Evolutionary conservation across 1,140 invertebrate species (phyloP), one percentile per base, ranked within the genome.

Genomic region (Aphidius gifuensis): DNA sequence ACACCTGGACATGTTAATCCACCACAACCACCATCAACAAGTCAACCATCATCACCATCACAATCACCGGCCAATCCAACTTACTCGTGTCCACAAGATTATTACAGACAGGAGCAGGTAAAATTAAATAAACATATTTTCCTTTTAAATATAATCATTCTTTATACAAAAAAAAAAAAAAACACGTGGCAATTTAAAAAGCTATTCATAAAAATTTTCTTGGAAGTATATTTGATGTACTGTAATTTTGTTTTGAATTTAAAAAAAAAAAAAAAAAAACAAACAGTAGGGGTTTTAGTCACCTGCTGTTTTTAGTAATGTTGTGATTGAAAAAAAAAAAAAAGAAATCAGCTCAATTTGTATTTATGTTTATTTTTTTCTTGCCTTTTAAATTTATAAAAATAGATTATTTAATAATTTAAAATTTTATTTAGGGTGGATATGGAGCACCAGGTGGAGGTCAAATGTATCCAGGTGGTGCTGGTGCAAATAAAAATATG

Each of bases 401-500:
- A 32, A 32, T 32, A 32, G 1, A 32, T 32, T 32, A 32, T 32
- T 32, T 32, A 32, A 32, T 4, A 32, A 32, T 3, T 32, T 32
- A 32, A 32, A 32, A 32, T 48, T 61, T 45, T 61, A 48, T 59
- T 5, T 48, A 79, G 76, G 68, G 67, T 64, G 74, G 67, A 48
- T 80, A 79, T 61, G 78, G 74, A 66, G 67, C 69, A 55, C 72
- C 77, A 5, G 67, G 68, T 46, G 76, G 73, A 56, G 72, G 68
- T 68, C 79, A 78, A 66, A 75, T 80, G 58, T 82, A 80, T 64
- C 64, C 72, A 38, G 64, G 71, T 58, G 64, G 72, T 39, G 72
- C 67, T 16, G 57, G 74, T 48, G 69, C 78, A 38, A 87, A 84
- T 64, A 87, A 87, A 74, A 84, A 82, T 62, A 88, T 88, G 86